phyloP scores from a whole-genome alignment of 1,140 invertebrate species.

The Propsilocerus akamusi region DNA sequence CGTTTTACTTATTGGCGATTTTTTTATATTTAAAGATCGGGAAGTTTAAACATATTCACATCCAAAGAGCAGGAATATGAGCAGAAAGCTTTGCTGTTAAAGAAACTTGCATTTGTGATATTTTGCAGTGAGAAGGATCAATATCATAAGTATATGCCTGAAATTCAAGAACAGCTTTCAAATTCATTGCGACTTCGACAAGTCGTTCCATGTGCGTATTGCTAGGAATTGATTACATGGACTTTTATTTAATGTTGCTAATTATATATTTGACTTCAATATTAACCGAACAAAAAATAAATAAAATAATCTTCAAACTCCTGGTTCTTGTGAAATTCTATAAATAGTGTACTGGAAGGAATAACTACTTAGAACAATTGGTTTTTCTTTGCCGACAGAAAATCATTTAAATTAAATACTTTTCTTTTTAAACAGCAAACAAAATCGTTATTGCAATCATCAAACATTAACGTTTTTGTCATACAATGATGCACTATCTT shows the following conservation, averaged over 20 bases:
- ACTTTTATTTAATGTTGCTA: slow-evolving; percentile 8
- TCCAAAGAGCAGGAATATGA: slow-evolving; percentile 84
- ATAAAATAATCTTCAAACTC: too few relatives aligned
- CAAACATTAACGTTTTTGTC: too few relatives aligned
- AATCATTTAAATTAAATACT: too few relatives aligned
- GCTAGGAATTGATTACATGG: slow-evolving; percentile 53
- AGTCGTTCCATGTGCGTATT: slow-evolving; percentile 66
- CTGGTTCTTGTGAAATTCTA: too few relatives aligned
- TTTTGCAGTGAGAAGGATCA: slow-evolving; percentile 85
- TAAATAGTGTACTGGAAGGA: too few relatives aligned
- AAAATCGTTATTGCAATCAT: too few relatives aligned
- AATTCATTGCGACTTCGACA: slow-evolving; percentile 66
- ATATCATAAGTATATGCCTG: slow-evolving; percentile 80
- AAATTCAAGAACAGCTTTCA: slow-evolving; percentile 83
- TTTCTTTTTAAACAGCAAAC: too few relatives aligned
- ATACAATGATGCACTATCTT: too few relatives aligned
- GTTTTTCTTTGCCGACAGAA: too few relatives aligned
- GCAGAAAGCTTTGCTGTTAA: slow-evolving; percentile 66
- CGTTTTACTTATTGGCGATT: background rate
- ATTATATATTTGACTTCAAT: too few relatives aligned
- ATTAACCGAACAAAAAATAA: too few relatives aligned
- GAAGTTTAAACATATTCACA: slow-evolving; percentile 54
- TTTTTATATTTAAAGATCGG: slow-evolving; percentile 32
- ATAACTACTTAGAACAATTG: too few relatives aligned
- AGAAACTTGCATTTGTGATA: slow-evolving; percentile 77